A percentile compares a stretch with the other conserved stretches of the same genome.
Evolutionary conservation across 2,888 invertebrate genomes (phyloP).

Genomic region (Machimus rusticus): DNA sequence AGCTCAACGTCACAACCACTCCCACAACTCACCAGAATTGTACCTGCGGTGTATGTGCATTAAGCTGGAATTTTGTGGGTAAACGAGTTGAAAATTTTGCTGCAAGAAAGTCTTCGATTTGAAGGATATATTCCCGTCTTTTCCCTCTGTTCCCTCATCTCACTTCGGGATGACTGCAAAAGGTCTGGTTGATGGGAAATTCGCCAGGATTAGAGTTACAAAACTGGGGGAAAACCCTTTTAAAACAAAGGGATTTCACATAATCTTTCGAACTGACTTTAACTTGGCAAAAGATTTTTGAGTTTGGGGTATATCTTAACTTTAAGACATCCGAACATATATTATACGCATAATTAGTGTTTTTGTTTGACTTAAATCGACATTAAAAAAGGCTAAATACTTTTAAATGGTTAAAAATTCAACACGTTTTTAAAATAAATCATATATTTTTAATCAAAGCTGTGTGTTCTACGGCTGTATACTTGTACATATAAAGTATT

Average conservation of each 20-base stretch:
- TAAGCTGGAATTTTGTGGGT: not conserved
- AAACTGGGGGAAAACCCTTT: constrained; percentile 7
- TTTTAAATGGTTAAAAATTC: no score
- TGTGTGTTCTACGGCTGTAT: no score
- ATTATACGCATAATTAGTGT: not conserved
- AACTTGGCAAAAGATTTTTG: not conserved
- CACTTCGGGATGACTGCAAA: not conserved
- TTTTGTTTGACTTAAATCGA: not conserved
- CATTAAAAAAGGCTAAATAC: no score
- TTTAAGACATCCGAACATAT: not conserved
- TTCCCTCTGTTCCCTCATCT: not conserved
- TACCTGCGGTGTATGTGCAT: not conserved
- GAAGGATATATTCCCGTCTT: not conserved
- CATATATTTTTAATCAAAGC: no score
- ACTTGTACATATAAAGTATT: no score
- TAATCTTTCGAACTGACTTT: not conserved
- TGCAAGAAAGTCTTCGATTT: not conserved
- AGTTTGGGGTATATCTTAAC: not conserved
- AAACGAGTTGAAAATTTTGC: not conserved
- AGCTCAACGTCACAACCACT: not conserved
- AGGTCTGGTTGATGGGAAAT: not conserved
- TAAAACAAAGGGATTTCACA: constrained; percentile 16
- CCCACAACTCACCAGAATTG: not conserved
- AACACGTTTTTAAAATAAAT: no score
- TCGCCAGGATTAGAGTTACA: not conserved